Evolutionary conservation across 2,888 invertebrate species (phyloP).

Genomic region (Tiliacea citrago): DNA sequence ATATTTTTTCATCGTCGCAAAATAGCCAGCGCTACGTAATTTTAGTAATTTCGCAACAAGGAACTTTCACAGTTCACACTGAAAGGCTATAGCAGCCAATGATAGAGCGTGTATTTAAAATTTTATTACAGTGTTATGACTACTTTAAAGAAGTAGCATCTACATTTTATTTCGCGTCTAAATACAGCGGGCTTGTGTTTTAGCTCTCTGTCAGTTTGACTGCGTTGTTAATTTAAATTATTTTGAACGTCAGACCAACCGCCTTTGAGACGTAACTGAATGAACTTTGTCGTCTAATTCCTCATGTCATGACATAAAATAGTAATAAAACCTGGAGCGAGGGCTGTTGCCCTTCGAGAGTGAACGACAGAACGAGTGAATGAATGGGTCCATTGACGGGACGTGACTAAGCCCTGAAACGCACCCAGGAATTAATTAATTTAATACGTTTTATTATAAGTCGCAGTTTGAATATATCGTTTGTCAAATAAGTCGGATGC

Average conservation of each 20-base stretch:
- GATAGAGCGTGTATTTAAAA: slow-evolving; percentile 21
- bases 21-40: slow-evolving; percentile 29
- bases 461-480: slow-evolving; percentile 45
- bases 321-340: slow-evolving; percentile 64
- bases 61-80: slow-evolving; percentile 39
- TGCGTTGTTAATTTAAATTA: slow-evolving; percentile 26
- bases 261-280: slow-evolving; percentile 11
- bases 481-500: slow-evolving; percentile 55
- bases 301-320: slow-evolving; percentile 67
- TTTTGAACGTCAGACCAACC: slow-evolving; percentile 9
- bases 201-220: slow-evolving; percentile 5
- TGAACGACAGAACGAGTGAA: slow-evolving; percentile 47
- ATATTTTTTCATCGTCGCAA: slow-evolving; percentile 28
- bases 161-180: slow-evolving; percentile 37
- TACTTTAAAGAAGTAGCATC: slow-evolving; percentile 45
- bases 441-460: slow-evolving; percentile 41
- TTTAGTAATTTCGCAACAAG: slow-evolving; percentile 40
- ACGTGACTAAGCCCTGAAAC: slow-evolving; percentile 68
- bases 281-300: slow-evolving; percentile 22
- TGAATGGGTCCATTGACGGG: slow-evolving; percentile 67
- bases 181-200: slow-evolving; percentile 16
- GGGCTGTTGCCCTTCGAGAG: slow-evolving; percentile 69
- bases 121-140: slow-evolving; percentile 48
- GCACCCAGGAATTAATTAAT: slow-evolving; percentile 66
- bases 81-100: slow-evolving; percentile 26